Base-by-base conservation (phyloP, 2,888 invertebrate species). In the Drosophila tanythrix region DNA sequence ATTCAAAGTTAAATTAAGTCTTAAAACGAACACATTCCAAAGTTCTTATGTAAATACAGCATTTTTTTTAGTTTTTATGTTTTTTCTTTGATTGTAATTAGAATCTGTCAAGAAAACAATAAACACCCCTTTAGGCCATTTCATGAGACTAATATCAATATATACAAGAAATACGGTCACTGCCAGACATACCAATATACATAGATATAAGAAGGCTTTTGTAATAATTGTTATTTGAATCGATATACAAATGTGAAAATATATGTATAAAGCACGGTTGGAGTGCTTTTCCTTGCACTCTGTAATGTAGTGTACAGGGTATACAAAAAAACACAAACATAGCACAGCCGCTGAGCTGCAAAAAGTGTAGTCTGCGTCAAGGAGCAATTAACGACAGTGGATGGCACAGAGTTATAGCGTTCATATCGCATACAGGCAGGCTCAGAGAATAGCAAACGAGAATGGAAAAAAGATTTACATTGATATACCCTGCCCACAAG, bases 301-400 rank as follows among this genome's bases (percentile, higher is more conserved):
- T 27, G 50, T 46, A 58, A 36, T 15, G 10, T 15, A 7, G 2
- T 10, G 8, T 57, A 40, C 27, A 81, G 70, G 60, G 79, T 79
- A 78, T 75, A 38, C n/a, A 15, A 8, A 8, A 35, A 59, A 59
- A 69, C 21, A 21, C 21, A 62, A 64, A 69, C 65, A 56, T 64
- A 70, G 70, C 58, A 18, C 27, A 63, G 66, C 63, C 58, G 66
- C 33, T 35, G 60, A 52, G 59, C 67, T 64, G 70, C 68, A 86
- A 89, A 89, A 81, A 79, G 66, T 81, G 69, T 85, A 75, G 82
- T 72, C 82, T 76, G 83, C 87, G 88, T 90, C 90, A 87, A 87
- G 87, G 89, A 87, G 89, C 87, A 87, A 90, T 87, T 88, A 90
- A 90, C 87, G 82, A 78, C 89, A 87, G 89, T 77, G 82, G 77